Base-by-base conservation (phyloP, 2,888 invertebrate genomes). In the Labia minor region DNA sequence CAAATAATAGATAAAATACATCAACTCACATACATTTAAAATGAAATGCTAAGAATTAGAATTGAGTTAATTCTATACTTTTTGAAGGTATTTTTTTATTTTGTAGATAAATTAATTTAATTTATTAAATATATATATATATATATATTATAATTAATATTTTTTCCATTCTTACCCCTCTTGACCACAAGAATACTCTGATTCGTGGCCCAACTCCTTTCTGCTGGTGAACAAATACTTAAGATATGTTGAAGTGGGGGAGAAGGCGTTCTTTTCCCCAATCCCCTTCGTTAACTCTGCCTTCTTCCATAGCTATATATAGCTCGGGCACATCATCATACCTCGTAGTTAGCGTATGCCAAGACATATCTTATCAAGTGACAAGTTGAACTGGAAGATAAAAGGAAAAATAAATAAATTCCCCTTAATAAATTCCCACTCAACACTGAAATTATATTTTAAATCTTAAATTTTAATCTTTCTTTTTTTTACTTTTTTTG, bases 61-160 rank as follows among this genome's bases (percentile, higher is more conserved):
- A n/a, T n/a, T n/a, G n/a, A n/a, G n/a, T n/a, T n/a, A n/a, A n/a
- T n/a, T n/a, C n/a, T n/a, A n/a, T n/a, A n/a, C n/a, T n/a, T n/a
- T n/a, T n/a, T n/a, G n/a, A n/a, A 26, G 26, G 26, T 26, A 26
- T 26, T 26, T 26, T 26, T 26, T 26, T 26, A 26, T 26, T 26
- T 64, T 64, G 49, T 10, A 37, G 33, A 61, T 63, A 67, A 1
- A 20, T 16, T n/a, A 67, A n/a, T 14, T 65, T 19, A 20, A 21
- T 6, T 65, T 61, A 26, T 65, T 49, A 33, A 37, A 21, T 19
- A 16, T 26, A 26, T 11, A 19, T 20, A 63, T 14, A 1, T 63
- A 63, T 10, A 63, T 1, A 19, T 63, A 8, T 20, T 21, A n/a
- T 26, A 26, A 26, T 26, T 26, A 6, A 8, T n/a, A n/a, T n/a